Percentiles rank a stretch among this genome's conserved stretches.
These are phyloP conservation scores for Xenotilapia longispinis DNA, from an alignment of 2,113 vertebrate species.

Conservation along the genomic window DNA sequence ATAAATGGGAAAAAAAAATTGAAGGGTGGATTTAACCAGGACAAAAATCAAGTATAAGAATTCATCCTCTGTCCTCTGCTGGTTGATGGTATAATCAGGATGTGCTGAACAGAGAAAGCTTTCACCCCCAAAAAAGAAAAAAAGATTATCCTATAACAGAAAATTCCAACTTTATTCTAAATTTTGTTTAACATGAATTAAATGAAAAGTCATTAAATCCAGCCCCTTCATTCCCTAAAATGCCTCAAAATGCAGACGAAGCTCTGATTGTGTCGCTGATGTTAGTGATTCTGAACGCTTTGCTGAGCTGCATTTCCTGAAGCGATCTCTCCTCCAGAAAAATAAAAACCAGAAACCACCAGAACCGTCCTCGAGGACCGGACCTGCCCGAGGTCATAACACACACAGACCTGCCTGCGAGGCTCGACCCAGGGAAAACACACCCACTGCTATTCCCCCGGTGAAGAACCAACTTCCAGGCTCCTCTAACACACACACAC, in stretches of 20 bases:
- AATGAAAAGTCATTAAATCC: background rate
- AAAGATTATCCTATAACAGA: background rate
- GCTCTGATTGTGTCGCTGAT: background rate
- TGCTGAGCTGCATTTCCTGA: background rate
- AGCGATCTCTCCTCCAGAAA: background rate
- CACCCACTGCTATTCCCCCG: background rate
- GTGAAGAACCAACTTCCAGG: background rate
- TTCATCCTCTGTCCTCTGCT: background rate
- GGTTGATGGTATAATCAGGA: background rate
- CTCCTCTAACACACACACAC: background rate
- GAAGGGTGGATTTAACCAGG: background rate
- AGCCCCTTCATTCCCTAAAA: background rate
- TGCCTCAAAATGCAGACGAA: background rate
- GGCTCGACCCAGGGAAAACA: background rate
- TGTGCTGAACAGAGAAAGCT: background rate
- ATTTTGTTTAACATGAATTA: background rate
- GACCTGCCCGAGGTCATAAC: conserved; percentile 1
- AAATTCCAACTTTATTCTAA: background rate
- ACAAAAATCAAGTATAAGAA: background rate
- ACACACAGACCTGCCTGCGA: background rate
- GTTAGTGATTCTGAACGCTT: background rate
- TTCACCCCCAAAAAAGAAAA: accelerated
- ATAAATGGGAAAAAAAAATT: accelerated
- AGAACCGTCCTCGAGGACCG: background rate
- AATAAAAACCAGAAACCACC: background rate